Evolutionary conservation across 2,888 invertebrate species (phyloP), one percentile per base, ranked within the genome.

Genomic region (Hymenopus coronatus): DNA sequence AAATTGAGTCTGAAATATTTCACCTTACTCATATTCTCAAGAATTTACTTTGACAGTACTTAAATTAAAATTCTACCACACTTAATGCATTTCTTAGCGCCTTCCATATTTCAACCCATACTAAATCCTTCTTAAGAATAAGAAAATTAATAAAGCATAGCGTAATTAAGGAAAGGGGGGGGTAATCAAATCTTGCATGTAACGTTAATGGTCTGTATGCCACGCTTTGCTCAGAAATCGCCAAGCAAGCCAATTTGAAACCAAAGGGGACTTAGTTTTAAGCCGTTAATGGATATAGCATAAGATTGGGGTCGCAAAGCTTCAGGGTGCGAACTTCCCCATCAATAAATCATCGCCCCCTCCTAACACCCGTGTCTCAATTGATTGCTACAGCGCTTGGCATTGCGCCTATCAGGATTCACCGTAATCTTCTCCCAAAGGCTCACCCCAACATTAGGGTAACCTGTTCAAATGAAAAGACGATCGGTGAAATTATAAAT

Each of bases 271-370:
- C 85, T 85, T 85, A 85, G 54, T 85, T 85, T 46, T 85, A 85
- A 85, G 85, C 85, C 85, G 85, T 85, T 85, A 85, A 85, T 85
- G 85, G 85, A 54, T 28, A 83, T 28, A 28, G 83, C 54, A 85
- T 40, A 46, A 85, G 85, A 46, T 85, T 46, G 85, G 85, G 28
- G 85, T 20, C n/a, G 85, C 27, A 46, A 83, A 70, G 54, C 54
- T 70, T 70, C 54, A 70, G 20, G 54, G 54, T 70, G 54, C 54
- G 54, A 70, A 70, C 54, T 70, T 70, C 54, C 54, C 54, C 54
- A 70, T 70, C 54, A 70, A 70, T 70, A 70, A 70, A 70, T 70
- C 54, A 70, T 70, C 54, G 8, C 54, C 25, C 20, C 54, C 54
- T 70, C 54, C 54, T 20, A 70, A 15, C 54, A 15, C 54, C 54